A percentile compares a stretch with the other conserved stretches of the same genome.
These are phyloP conservation scores for Cacatua alba DNA, from an alignment of 2,113 vertebrate genomes.

Conservation along the genomic window DNA sequence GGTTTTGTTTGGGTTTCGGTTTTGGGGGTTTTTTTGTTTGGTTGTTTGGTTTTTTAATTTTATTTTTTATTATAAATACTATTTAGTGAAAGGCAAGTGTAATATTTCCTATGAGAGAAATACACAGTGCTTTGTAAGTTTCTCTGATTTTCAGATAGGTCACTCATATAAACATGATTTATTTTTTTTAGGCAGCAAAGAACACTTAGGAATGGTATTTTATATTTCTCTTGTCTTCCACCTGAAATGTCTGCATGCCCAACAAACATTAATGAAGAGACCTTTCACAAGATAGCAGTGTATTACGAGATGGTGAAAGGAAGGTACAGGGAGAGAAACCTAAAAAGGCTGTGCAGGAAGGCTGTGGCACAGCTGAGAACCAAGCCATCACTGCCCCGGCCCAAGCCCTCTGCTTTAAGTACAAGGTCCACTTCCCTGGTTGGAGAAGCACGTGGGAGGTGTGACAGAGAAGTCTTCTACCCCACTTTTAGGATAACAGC, in stretches of 20 bases:
- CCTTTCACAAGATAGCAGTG: neutral
- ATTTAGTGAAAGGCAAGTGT: neutral
- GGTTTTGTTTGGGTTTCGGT: neutral
- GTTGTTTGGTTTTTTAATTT: neutral
- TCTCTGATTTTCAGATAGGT: neutral
- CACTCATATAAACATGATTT: neutral
- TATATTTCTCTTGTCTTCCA: neutral
- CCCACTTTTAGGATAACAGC: neutral
- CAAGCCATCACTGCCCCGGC: neutral
- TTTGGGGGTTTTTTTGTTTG: too few relatives aligned
- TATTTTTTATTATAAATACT: neutral
- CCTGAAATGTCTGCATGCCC: neutral
- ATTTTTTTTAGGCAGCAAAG: neutral
- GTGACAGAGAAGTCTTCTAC: neutral
- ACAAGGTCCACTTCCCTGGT: neutral
- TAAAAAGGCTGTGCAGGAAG: neutral
- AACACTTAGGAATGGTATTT: neutral
- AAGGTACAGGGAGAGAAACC: neutral
- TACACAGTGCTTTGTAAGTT: neutral
- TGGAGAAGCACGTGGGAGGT: neutral
- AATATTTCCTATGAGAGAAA: neutral
- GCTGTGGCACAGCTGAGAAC: neutral
- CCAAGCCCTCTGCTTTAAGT: neutral
- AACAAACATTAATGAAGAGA: neutral
- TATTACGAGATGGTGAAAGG: neutral